These are phyloP conservation scores for Cataglyphis altisquamis DNA, from an alignment of 2,888 invertebrate genomes.

Conservation along the genomic window DNA sequence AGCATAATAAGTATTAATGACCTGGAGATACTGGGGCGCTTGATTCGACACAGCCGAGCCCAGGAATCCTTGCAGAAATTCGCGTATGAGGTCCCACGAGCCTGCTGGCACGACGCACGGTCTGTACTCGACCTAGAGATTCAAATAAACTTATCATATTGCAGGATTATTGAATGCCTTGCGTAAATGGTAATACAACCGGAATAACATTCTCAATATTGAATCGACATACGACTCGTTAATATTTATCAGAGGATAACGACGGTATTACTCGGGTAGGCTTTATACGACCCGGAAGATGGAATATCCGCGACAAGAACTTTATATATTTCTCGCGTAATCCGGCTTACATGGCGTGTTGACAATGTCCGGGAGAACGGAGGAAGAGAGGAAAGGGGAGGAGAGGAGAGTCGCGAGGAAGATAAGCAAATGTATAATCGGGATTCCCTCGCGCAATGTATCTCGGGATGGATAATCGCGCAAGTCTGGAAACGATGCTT, in stretches of 20 bases:
- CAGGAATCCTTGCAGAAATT: constrained; percentile 96
- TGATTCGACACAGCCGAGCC: constrained; percentile 92
- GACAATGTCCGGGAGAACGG: neutral
- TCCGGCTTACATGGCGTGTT: constrained; percentile 24
- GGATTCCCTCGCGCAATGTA: neutral
- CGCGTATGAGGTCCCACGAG: constrained; percentile 96
- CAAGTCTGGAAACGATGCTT: neutral
- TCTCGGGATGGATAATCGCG: neutral
- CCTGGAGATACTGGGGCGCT: constrained; percentile 91
- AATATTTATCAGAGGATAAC: constrained; percentile 9
- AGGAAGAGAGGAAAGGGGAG: too few relatives aligned
- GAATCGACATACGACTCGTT: constrained; percentile 5
- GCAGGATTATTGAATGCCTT: neutral
- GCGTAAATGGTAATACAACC: neutral
- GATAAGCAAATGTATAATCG: neutral
- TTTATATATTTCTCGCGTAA: constrained; percentile 39
- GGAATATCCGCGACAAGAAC: constrained; percentile 10
- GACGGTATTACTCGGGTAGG: neutral
- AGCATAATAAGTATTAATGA: constrained; percentile 61
- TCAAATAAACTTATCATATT: neutral
- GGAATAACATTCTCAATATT: neutral
- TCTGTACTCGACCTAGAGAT: constrained; percentile 93
- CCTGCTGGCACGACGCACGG: constrained; percentile 95
- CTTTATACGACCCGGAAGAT: constrained; percentile 25
- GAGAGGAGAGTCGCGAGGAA: constrained; percentile 11